Conservation (phyloP, 2,797 vertebrate species). For the Neostethus bicornis region DNA sequence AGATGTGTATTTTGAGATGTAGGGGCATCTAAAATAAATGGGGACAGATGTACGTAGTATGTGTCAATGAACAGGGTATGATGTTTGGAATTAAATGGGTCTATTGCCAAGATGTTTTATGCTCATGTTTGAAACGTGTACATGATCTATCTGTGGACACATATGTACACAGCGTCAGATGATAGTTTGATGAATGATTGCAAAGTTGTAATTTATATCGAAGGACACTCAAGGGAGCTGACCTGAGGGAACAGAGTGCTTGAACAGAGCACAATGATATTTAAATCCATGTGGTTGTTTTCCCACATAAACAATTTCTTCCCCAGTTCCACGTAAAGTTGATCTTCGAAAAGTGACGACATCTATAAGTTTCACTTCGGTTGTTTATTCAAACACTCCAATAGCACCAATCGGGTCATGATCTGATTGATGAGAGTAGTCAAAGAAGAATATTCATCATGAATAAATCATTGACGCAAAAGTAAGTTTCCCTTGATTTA, state of each 20-base stretch:
- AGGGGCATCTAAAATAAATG: no score
- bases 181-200: conserved; percentile 45
- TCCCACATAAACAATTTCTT: conserved; percentile 3
- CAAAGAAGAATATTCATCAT: conserved; percentile 46
- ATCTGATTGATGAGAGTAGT: conserved; percentile 54
- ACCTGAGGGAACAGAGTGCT: conserved; percentile 38
- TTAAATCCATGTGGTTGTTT: neutral
- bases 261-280: conserved; percentile 47
- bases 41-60: no score
- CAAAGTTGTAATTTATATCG: conserved; percentile 40
- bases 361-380: conserved; percentile 26
- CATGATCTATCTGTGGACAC: neutral
- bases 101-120: no score
- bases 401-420: conserved; percentile 18
- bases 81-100: no score
- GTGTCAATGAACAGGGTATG: no score
- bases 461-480: conserved; percentile 62
- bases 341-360: conserved; percentile 7
- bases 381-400: conserved; percentile 26
- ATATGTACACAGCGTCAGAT: neutral
- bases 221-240: conserved; percentile 46
- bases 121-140: neutral
- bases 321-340: conserved; percentile 15
- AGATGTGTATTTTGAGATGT: no score
- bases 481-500: conserved; percentile 61